Conservation (phyloP, 2,888 invertebrate genomes). For the Odontocerum albicorne region DNA sequence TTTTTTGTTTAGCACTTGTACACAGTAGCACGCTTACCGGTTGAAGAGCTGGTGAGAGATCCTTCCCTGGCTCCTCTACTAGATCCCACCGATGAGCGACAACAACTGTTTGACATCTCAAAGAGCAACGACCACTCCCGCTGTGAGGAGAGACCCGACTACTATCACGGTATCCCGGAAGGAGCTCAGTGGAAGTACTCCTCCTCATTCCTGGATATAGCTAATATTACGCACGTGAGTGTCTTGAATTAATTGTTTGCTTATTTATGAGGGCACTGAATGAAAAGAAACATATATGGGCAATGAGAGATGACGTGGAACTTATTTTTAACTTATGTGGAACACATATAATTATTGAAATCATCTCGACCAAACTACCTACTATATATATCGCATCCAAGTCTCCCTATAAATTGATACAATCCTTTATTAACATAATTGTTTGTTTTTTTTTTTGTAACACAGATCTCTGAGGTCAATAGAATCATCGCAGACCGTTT, state of each 20-base stretch:
- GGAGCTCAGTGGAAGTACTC: constrained; percentile 56
- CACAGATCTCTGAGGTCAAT: constrained; percentile 59
- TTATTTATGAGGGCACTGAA: too few relatives aligned
- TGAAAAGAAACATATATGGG: too few relatives aligned
- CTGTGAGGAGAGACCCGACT: constrained; percentile 62
- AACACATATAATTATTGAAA: too few relatives aligned
- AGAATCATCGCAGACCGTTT: constrained; percentile 58
- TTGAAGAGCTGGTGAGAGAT: constrained; percentile 55
- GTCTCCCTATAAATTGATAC: too few relatives aligned
- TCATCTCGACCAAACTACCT: too few relatives aligned
- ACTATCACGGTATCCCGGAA: constrained; percentile 65
- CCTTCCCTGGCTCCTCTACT: constrained; percentile 55
- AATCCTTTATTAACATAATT: too few relatives aligned
- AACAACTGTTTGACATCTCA: constrained; percentile 60
- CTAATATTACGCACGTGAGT: constrained; percentile 54
- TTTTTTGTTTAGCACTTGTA: constrained; percentile 57
- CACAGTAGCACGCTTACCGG: constrained; percentile 61
- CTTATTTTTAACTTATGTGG: too few relatives aligned
- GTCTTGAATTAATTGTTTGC: too few relatives aligned
- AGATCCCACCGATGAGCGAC: constrained; percentile 42
- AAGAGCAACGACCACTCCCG: constrained; percentile 67
- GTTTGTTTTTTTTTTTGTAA: too few relatives aligned
- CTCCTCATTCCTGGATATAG: constrained; percentile 51
- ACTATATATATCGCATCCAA: too few relatives aligned
- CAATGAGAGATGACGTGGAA: too few relatives aligned